Conservation (phyloP, 2,113 vertebrate genomes). For the Apodemus sylvaticus region DNA sequence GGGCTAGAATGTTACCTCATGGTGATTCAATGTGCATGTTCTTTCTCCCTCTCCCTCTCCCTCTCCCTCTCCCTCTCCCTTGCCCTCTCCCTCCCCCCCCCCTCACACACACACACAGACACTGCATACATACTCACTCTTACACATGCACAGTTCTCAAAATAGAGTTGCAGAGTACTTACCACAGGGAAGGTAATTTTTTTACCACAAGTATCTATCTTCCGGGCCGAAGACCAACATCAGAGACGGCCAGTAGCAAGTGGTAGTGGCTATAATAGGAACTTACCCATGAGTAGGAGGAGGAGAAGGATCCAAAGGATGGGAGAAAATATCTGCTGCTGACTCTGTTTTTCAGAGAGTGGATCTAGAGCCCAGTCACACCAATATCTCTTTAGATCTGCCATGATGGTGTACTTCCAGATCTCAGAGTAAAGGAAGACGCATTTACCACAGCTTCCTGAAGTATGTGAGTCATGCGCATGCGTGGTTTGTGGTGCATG, state of each 20-base stretch:
- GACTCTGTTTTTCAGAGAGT: background rate
- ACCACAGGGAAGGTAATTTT: background rate
- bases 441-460: background rate
- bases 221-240: background rate
- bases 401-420: background rate
- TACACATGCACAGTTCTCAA: background rate
- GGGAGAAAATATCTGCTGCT: background rate
- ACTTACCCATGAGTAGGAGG: slow-evolving; percentile 52
- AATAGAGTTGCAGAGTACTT: background rate
- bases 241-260: background rate
- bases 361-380: background rate
- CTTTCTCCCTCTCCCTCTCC: background rate
- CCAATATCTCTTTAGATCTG: background rate
- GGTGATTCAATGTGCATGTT: background rate
- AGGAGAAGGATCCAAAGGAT: background rate
- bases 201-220: background rate
- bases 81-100: too few species aligned
- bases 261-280: background rate
- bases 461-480: fast-evolving
- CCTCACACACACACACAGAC: background rate
- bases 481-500: too few species aligned
- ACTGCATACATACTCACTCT: background rate
- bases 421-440: background rate
- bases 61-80: too few species aligned
- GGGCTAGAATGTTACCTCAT: background rate